Percentiles rank a stretch among this genome's conserved stretches.
These are phyloP conservation scores for Tenthredo notha DNA, from an alignment of 2,888 invertebrate genomes.

Conservation along the genomic window DNA sequence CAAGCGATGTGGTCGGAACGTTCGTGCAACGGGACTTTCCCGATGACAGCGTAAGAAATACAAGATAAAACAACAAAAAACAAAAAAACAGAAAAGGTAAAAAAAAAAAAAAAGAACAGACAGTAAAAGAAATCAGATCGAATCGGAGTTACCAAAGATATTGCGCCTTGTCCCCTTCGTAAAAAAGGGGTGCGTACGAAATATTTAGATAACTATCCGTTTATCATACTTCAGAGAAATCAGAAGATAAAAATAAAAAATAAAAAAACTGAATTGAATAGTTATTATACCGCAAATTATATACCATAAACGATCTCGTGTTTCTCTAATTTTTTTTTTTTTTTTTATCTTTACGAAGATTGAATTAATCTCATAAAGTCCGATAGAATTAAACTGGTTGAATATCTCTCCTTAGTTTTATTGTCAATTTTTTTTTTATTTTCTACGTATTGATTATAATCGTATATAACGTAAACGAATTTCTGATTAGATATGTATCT, in stretches of 20 bases:
- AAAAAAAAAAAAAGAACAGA: neutral
- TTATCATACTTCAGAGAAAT: neutral
- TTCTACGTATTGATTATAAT: neutral
- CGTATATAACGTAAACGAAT: neutral
- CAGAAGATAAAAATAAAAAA: neutral
- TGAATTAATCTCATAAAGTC: neutral
- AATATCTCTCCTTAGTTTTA: neutral
- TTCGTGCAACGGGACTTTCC: conserved; percentile 55
- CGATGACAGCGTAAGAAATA: conserved; percentile 54
- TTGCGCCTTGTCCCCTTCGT: neutral
- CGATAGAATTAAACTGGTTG: conserved; percentile 8
- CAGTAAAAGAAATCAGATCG: conserved; percentile 27
- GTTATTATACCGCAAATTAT: neutral
- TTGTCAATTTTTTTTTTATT: neutral
- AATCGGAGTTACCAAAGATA: conserved; percentile 12
- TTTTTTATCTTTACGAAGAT: neutral
- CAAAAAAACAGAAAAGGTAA: neutral
- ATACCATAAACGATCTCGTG: neutral
- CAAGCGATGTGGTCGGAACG: conserved; percentile 40
- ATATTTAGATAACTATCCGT: neutral
- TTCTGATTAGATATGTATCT: neutral
- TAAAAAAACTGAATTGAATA: neutral
- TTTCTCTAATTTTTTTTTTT: neutral
- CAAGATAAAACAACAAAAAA: conserved; percentile 7
- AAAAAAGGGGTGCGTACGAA: conserved; percentile 19